Evolutionary conservation across 2,113 vertebrate genomes (phyloP), one percentile per base, ranked within the genome.

Genomic region (Zosterops pallidus): DNA sequence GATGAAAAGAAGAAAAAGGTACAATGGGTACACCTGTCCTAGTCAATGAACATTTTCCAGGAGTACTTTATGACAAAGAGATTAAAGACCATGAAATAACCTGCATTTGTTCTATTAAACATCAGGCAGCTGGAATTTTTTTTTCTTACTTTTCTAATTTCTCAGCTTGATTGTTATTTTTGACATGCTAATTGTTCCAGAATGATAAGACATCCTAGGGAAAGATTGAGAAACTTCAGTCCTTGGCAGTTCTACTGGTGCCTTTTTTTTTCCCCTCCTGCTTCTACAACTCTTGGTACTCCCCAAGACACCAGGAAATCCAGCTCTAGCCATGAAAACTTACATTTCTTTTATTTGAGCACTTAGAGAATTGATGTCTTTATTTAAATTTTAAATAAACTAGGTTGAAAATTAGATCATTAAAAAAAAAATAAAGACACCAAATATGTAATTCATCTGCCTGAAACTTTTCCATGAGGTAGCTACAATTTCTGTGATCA

Each of bases 201-300:
- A 21, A 53, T 2, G 29, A 4, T 10, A 67, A 53, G 9, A 75
- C 91, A 41, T 14, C 3, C 5, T 3, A 15, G 35, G 8, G 75
- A 39, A 6, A 49, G 5, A 25, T 0, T 19, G 14, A 42, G 39
- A 81, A n/a, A 50, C 29, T 60, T 42, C 29, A 28, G 22, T 33
- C 9, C 5, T 22, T 50, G 7, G 2, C 4, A 2, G 12, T 21
- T 18, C 5, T 2, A 76, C 57, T 24, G 2, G 2, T 37, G 44
- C 2, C 12, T 75, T 60, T 47, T 23, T 5, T 19, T 50, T 19
- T 19, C 6, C 28, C 39, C 39, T 12, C 39, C 5, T 11, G 7
- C 8, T 57, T 8, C 6, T 55, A 9, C 7, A 39, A 23, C 9
- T 69, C 23, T 31, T 50, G 20, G 4, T 69, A 17, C 1, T 26